Conservation (phyloP, 2,113 vertebrate genomes). For the Athene cunicularia region DNA sequence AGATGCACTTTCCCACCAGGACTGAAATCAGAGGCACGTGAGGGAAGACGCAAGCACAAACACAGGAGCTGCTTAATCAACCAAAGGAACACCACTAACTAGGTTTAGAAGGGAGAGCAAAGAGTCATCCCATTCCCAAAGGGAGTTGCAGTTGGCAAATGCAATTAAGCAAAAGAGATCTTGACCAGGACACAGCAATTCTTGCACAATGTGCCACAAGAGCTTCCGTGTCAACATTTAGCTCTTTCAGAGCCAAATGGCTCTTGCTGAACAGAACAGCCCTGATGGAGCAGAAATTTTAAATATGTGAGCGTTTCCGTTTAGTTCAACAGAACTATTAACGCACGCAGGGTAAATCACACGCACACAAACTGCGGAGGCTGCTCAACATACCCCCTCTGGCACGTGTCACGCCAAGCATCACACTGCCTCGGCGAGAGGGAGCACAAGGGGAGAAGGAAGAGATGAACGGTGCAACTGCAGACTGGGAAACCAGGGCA, state of each 20-base stretch:
- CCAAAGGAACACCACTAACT: background rate
- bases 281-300: background rate
- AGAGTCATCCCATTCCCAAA: background rate
- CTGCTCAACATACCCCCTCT: background rate
- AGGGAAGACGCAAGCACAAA: background rate
- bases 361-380: background rate
- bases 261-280: background rate
- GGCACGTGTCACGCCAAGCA: background rate
- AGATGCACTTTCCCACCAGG: background rate
- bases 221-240: background rate
- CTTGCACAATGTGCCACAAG: no score
- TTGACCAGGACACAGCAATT: background rate
- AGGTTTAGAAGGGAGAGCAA: accelerated
- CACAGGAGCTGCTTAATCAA: background rate
- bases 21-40: background rate
- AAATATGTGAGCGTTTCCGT: background rate
- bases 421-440: background rate
- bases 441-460: background rate
- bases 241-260: background rate
- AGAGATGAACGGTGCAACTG: background rate
- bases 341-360: background rate
- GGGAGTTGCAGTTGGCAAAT: background rate
- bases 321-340: background rate
- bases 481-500: background rate
- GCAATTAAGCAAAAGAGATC: background rate